Base-by-base conservation (phyloP, 2,113 vertebrate species). In the Neotragus pygmaeus region DNA sequence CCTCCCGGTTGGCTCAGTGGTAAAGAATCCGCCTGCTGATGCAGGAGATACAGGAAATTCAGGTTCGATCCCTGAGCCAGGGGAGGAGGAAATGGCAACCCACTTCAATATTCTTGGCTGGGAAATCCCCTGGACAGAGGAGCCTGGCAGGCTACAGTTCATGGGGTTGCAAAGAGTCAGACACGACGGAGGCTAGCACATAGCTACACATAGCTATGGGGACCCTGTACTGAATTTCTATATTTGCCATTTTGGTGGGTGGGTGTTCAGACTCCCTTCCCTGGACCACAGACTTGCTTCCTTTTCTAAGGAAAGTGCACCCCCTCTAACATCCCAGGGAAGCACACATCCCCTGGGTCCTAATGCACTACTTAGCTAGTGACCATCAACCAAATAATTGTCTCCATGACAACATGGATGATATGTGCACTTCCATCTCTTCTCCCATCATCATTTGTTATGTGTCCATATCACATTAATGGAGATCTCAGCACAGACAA, bases 381-480 rank as follows among this genome's bases (percentile, higher is more conserved):
- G 25, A 87, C 92, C 66, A 36, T 88, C 96, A 94, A 83, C 53
- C 49, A 90, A 90, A 96, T 55, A 58, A 45, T 39, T 11, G 7
- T 98, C 81, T 97, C 98, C 88, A 97, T 95, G 86, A 86, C 86
- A 97, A 96, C 95, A 9, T 10, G 70, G 93, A 62, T 53, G 84
- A 1, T 58, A 64, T 14, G 64, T 49, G 91, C 87, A 89, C 90
- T 91, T 87, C 58, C n/a, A 45, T 80, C 75, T 96, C 92, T 94
- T 88, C 70, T 64, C 82, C 49, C 45, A 83, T 66, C 83, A 70
- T 30, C 70, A 55, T 88, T 90, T 94, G 62, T 94, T 78, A 89
- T 10, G 51, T 82, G 75, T 77, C 39, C 36, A 8, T 75, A 75
- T 93, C 64, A 86, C 78, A 86, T 64, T 49, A 78, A 87, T 53